phyloP scores from a whole-genome alignment of 1,140 invertebrate species.

The Oscheius sp. region DNA sequence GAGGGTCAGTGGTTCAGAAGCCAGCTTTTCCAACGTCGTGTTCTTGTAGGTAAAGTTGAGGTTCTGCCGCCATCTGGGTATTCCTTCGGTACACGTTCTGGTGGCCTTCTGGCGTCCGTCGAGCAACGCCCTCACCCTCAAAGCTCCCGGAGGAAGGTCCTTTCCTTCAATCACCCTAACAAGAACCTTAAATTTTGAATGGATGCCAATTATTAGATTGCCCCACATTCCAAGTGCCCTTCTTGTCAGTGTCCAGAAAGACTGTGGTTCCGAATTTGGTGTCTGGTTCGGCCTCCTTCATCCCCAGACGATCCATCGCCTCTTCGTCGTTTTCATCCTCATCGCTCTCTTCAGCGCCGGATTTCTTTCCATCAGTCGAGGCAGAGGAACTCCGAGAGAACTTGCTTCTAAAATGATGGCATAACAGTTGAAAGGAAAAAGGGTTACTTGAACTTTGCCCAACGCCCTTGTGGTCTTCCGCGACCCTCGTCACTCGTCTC shows the following conservation, averaged over 20 bases:
- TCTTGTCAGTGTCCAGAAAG: constrained; percentile 15
- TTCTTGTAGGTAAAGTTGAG: constrained; percentile 9
- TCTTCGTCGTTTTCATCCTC: neutral
- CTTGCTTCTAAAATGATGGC: neutral
- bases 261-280: constrained; percentile 15
- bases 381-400: neutral
- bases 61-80: constrained; percentile 28
- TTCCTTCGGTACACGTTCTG: constrained; percentile 12
- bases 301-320: neutral
- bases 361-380: neutral
- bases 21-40: constrained; percentile 3
- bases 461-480: neutral
- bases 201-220: neutral
- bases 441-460: neutral
- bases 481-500: neutral
- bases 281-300: neutral
- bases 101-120: constrained; percentile 18
- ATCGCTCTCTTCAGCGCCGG: neutral
- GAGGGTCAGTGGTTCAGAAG: constrained; percentile 7
- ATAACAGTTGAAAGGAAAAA: neutral
- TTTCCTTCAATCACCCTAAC: constrained; percentile 25
- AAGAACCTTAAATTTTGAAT: neutral
- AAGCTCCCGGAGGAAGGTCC: constrained; percentile 16
- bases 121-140: constrained; percentile 9
- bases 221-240: constrained; percentile 11